phyloP scores from a whole-genome alignment of 2,113 vertebrate genomes.

The Geococcyx californianus region DNA sequence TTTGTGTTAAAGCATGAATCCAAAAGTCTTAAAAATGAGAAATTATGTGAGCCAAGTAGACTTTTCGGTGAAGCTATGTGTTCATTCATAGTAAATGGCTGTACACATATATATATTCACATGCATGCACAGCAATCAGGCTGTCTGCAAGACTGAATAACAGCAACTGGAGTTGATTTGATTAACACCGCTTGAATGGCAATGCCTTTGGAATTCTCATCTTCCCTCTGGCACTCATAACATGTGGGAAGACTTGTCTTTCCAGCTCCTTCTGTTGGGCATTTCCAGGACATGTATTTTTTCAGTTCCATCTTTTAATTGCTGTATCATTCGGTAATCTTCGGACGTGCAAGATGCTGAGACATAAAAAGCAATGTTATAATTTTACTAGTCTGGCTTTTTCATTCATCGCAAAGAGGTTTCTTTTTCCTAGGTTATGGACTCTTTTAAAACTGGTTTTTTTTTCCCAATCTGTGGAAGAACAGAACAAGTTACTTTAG shows the following conservation, averaged over 20 bases:
- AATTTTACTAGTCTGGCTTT: neutral
- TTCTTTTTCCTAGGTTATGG: neutral
- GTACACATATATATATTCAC: neutral
- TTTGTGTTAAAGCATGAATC: neutral
- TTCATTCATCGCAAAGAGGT: neutral
- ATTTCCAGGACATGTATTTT: neutral
- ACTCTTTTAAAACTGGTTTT: neutral
- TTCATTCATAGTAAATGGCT: neutral
- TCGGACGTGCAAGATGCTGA: neutral
- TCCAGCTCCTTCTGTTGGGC: neutral
- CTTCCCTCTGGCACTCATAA: neutral
- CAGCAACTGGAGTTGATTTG: neutral
- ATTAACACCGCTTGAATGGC: neutral
- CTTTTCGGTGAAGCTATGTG: neutral
- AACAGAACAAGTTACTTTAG: neutral
- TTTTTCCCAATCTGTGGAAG: neutral
- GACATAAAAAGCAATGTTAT: neutral
- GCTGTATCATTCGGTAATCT: neutral
- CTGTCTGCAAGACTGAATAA: neutral
- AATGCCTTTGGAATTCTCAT: neutral
- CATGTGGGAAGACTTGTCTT: neutral
- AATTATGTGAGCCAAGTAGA: neutral
- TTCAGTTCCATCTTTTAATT: neutral
- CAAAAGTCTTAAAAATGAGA: neutral
- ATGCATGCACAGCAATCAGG: neutral